Percentiles rank a stretch among this genome's conserved stretches.
Conservation (phyloP, 2,113 vertebrate species). For the Eublepharis macularius region DNA sequence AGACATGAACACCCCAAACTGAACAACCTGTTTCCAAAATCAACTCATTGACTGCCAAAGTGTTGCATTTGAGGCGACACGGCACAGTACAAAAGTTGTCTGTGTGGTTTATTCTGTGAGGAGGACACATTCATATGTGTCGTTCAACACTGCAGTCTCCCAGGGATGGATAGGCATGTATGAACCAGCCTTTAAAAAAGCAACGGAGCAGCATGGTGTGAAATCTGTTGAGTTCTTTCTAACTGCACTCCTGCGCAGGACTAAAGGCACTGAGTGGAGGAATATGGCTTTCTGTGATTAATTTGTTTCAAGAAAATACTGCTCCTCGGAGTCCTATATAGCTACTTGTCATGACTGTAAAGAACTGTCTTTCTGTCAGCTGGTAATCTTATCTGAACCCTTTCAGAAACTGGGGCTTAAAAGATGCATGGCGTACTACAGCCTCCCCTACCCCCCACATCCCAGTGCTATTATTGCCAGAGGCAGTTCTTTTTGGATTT, state of each 20-base stretch:
- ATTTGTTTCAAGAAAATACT: background rate
- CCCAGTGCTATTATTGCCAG: background rate
- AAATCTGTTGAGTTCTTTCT: conserved; percentile 12
- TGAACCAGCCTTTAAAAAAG: background rate
- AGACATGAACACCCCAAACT: too few species aligned
- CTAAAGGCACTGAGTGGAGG: background rate
- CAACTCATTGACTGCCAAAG: too few species aligned
- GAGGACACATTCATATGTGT: background rate
- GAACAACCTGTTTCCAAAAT: too few species aligned
- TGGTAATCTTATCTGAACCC: background rate
- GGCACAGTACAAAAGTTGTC: too few species aligned
- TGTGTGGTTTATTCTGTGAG: background rate
- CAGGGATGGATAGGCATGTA: background rate
- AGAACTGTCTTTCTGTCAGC: background rate
- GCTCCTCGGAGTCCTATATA: background rate
- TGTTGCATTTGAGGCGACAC: background rate
- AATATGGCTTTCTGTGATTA: conserved; percentile 1
- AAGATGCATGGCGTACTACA: background rate
- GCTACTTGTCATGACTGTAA: accelerated
- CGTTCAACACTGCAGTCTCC: background rate
- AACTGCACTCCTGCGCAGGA: background rate
- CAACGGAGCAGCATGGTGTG: background rate
- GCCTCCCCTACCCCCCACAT: background rate
- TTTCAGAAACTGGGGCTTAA: background rate
- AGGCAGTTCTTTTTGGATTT: conserved; percentile 1